These are phyloP conservation scores for Caradrina kadenii DNA, from an alignment of 2,888 invertebrate species.

Conservation along the genomic window DNA sequence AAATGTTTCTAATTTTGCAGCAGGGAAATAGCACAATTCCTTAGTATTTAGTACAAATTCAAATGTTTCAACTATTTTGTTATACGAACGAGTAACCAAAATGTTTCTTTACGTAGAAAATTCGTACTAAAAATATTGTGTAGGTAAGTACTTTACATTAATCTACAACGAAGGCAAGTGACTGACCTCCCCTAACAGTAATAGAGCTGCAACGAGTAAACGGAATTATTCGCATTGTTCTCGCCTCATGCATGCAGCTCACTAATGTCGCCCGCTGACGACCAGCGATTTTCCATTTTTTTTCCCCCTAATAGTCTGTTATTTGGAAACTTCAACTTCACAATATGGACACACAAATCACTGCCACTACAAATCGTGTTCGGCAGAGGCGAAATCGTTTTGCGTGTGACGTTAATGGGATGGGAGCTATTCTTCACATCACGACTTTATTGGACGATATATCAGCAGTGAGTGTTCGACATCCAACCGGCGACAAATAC, in stretches of 20 bases:
- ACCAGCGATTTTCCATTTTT: conserved; percentile 42
- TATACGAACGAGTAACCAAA: not conserved
- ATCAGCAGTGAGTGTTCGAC: conserved; percentile 73
- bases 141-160: conserved; percentile 15
- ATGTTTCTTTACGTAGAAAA: not conserved
- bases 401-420: conserved; percentile 86
- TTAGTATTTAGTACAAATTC: conserved; percentile 2
- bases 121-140: conserved; percentile 6
- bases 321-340: conserved; percentile 74
- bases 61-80: not conserved
- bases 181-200: conserved; percentile 39
- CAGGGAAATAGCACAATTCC: not conserved
- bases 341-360: conserved; percentile 81
- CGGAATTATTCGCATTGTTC: conserved; percentile 56
- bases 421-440: conserved; percentile 83
- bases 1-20: not conserved
- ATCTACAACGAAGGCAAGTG: conserved; percentile 32
- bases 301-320: conserved; percentile 63
- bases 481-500: conserved; percentile 54
- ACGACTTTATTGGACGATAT: conserved; percentile 83
- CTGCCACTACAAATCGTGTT: conserved; percentile 81
- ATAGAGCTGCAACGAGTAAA: conserved; percentile 51
- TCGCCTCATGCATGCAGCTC: conserved; percentile 37
- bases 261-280: conserved; percentile 41
- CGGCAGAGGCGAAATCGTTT: conserved; percentile 77